Evolutionary conservation across 1,140 invertebrate species (phyloP).

Genomic region (Teleogryllus occipitalis): DNA sequence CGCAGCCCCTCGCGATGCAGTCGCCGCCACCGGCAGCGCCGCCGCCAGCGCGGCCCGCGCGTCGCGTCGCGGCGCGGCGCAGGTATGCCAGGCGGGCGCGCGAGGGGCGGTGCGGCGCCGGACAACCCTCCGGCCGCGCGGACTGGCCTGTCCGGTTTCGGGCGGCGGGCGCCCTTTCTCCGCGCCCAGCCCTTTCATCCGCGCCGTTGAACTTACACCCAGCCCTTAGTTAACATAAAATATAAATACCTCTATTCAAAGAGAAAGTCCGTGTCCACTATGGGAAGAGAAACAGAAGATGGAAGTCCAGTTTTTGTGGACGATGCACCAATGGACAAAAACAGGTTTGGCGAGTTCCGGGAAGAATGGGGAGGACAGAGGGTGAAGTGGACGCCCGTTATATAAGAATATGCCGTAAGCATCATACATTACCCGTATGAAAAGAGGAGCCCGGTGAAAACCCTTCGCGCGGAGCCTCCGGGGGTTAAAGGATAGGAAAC

Average conservation of each 20-base stretch:
- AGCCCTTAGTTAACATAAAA: background rate
- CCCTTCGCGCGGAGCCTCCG: background rate
- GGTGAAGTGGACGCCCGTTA: background rate
- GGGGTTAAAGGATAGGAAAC: background rate
- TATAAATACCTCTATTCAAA: slow-evolving; percentile 1
- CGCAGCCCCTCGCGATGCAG: no score
- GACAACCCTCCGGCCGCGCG: background rate
- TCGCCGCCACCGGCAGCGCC: no score
- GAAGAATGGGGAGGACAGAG: background rate
- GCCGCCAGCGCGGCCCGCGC: no score
- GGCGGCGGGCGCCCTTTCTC: background rate
- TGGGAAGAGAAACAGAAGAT: background rate
- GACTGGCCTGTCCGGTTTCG: background rate
- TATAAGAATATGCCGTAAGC: background rate
- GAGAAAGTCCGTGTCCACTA: background rate
- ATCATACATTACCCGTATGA: background rate
- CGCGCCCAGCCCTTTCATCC: background rate
- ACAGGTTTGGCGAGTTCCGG: background rate
- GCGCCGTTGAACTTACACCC: background rate
- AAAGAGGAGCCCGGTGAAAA: background rate
- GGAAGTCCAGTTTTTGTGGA: slow-evolving; percentile 3
- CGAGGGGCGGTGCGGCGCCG: background rate
- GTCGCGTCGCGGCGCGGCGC: no score
- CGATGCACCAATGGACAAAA: background rate
- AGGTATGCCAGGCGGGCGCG: background rate